Evolutionary conservation across 2,888 invertebrate genomes (phyloP).

Genomic region (Yponomeuta plumbellus): DNA sequence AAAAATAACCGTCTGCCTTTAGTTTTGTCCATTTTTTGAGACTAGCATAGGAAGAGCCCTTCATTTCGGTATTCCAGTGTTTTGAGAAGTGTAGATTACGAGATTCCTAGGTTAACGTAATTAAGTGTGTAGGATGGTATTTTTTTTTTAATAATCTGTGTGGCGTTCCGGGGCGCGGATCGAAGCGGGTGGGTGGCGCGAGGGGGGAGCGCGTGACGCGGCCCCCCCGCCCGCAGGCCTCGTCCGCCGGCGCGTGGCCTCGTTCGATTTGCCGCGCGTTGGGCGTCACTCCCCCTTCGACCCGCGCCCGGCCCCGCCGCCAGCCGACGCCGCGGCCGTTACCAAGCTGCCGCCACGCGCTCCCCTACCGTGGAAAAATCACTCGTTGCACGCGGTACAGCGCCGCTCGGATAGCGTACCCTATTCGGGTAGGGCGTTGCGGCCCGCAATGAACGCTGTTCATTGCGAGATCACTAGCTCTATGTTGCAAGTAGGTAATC

Average conservation of each 20-base stretch:
- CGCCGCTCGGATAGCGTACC: constrained; percentile 30
- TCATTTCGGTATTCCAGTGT: constrained; percentile 66
- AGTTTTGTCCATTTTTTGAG: constrained; percentile 70
- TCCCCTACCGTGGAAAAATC: constrained; percentile 51
- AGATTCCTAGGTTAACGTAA: constrained; percentile 73
- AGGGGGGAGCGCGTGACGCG: constrained; percentile 34
- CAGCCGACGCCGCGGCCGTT: constrained; percentile 41
- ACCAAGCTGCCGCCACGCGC: constrained; percentile 60
- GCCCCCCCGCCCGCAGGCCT: constrained; percentile 49
- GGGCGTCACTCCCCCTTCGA: constrained; percentile 40
- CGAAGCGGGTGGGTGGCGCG: constrained; percentile 37
- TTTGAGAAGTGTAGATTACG: constrained; percentile 61
- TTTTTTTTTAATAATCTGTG: constrained; percentile 46
- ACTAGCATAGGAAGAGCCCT: constrained; percentile 49
- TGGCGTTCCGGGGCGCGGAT: constrained; percentile 32
- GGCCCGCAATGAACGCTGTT: constrained; percentile 35
- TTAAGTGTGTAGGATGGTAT: constrained; percentile 67
- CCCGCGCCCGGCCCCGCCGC: constrained; percentile 22
- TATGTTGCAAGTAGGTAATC: constrained; percentile 28
- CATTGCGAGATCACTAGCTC: constrained; percentile 29
- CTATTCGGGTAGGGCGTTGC: constrained; percentile 20
- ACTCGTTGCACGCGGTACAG: constrained; percentile 51
- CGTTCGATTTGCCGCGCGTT: constrained; percentile 68
- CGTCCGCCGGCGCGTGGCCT: constrained; percentile 59
- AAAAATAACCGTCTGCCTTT: constrained; percentile 50